Base-by-base conservation (phyloP, 2,888 invertebrate species). In the Copidosoma aretas region DNA sequence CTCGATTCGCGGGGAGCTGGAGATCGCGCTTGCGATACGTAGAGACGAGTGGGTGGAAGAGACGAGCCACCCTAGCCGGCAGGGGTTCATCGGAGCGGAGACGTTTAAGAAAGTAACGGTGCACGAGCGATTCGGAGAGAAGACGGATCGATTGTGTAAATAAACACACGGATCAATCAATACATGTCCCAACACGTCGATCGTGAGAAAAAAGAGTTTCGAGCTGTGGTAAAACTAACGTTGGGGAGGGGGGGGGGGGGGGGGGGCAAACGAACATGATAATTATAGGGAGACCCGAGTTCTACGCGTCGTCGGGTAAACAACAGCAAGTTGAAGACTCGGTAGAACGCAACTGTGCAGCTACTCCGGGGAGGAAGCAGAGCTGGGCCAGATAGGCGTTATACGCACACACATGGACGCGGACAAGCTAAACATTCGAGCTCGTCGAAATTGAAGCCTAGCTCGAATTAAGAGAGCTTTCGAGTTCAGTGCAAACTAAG, bases 181-280 rank as follows among this genome's bases (percentile, higher is more conserved):
- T n/a, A n/a, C n/a, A n/a, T n/a, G n/a, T n/a, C n/a, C n/a, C n/a
- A n/a, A n/a, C n/a, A n/a, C n/a, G n/a, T n/a, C n/a, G n/a, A n/a
- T n/a, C n/a, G n/a, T n/a, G n/a, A 15, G 21, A n/a, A 25, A 53
- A 67, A 67, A 67, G 64, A 60, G 64, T 64, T 67, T 62, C 60
- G 25, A 22, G 22, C 32, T 60, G 57, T 67, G 66, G 62, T 66
- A 67, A 64, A 64, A 60, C n/a, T n/a, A 64, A 51, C 39, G 54
- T 61, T 65, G 49, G 49, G 62, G 60, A 58, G 53, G 49, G 22
- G 17, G 24, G 32, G 24, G 19, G 5, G 24, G 21, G 46, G 10
- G 24, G 24, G 25, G 24, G 0, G 17, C 24, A 32, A n/a, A 12
- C 12, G 15, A 46, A 46, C n/a, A n/a, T n/a, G n/a, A n/a, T n/a